These are phyloP conservation scores for Teinopalpus imperialis DNA, from an alignment of 2,888 invertebrate species.

Conservation along the genomic window DNA sequence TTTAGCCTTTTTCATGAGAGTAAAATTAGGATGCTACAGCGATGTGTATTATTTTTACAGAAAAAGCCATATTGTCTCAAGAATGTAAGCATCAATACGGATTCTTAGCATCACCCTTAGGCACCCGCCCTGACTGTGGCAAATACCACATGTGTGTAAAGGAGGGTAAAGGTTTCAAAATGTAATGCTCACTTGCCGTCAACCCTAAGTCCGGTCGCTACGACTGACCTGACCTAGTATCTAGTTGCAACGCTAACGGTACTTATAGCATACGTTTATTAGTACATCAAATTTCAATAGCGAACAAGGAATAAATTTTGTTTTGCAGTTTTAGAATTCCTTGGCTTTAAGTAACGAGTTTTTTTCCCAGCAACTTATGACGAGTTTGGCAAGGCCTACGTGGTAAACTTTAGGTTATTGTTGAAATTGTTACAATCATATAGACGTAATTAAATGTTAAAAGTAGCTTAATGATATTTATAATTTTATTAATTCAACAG, in stretches of 20 bases:
- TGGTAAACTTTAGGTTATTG: slow-evolving; percentile 50
- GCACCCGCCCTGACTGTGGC: slow-evolving; percentile 80
- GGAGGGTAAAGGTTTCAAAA: slow-evolving; percentile 79
- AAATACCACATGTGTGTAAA: slow-evolving; percentile 90
- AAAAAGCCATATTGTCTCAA: slow-evolving; percentile 84
- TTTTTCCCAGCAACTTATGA: slow-evolving; percentile 45
- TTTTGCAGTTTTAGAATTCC: slow-evolving; percentile 43
- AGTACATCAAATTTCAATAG: too few species aligned
- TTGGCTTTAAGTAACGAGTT: slow-evolving; percentile 56
- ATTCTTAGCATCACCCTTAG: slow-evolving; percentile 79
- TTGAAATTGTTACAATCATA: slow-evolving; percentile 45
- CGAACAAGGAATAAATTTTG: too few species aligned
- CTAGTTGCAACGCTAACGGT: slow-evolving; percentile 80
- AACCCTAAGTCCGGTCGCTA: slow-evolving; percentile 85
- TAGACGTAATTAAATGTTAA: too few species aligned
- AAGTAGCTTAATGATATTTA: too few species aligned
- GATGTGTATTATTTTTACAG: slow-evolving; percentile 70
- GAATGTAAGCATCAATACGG: slow-evolving; percentile 91
- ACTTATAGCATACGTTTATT: too few species aligned
- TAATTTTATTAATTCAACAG: slow-evolving; percentile 42
- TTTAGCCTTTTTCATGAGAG: slow-evolving; percentile 66
- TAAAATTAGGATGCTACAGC: slow-evolving; percentile 38
- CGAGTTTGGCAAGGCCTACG: slow-evolving; percentile 36
- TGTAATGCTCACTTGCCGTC: slow-evolving; percentile 89
- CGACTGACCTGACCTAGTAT: slow-evolving; percentile 91